These are phyloP conservation scores for Agrotis segetum DNA, from an alignment of 2,888 invertebrate genomes.

Conservation along the genomic window DNA sequence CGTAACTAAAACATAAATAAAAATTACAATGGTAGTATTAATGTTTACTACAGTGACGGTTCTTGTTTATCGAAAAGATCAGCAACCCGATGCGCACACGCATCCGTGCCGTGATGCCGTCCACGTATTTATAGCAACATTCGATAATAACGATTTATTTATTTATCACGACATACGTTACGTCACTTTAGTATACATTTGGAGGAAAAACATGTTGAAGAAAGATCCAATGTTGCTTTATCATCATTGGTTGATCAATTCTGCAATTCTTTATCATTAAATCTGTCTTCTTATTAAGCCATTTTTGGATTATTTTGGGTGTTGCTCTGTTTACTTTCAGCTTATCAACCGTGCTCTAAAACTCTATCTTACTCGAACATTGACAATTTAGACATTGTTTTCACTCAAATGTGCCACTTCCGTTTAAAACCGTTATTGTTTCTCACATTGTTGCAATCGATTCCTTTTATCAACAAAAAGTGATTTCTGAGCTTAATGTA, in stretches of 20 bases:
- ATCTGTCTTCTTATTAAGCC: not conserved
- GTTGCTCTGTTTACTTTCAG: no score
- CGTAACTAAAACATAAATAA: constrained; percentile 18
- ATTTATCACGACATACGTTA: constrained; percentile 69
- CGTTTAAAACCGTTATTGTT: not conserved
- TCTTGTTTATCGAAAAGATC: constrained; percentile 81
- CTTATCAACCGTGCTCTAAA: no score
- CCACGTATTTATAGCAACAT: constrained; percentile 72
- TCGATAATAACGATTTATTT: constrained; percentile 73
- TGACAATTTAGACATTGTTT: not conserved
- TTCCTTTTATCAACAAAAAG: constrained; percentile 12
- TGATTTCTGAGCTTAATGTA: constrained; percentile 12
- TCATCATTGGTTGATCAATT: not conserved
- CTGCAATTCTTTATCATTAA: not conserved
- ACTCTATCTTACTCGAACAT: not conserved
- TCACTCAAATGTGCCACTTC: not conserved
- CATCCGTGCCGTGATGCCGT: constrained; percentile 54
- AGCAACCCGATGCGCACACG: constrained; percentile 74
- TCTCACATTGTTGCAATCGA: not conserved
- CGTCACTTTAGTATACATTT: constrained; percentile 60
- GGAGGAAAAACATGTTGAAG: not conserved
- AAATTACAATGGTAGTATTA: constrained; percentile 67
- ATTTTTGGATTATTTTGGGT: not conserved
- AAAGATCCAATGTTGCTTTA: not conserved
- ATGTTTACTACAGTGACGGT: constrained; percentile 78